Evolutionary conservation across 2,888 invertebrate genomes (phyloP).

Genomic region (Pterobdella sp.): DNA sequence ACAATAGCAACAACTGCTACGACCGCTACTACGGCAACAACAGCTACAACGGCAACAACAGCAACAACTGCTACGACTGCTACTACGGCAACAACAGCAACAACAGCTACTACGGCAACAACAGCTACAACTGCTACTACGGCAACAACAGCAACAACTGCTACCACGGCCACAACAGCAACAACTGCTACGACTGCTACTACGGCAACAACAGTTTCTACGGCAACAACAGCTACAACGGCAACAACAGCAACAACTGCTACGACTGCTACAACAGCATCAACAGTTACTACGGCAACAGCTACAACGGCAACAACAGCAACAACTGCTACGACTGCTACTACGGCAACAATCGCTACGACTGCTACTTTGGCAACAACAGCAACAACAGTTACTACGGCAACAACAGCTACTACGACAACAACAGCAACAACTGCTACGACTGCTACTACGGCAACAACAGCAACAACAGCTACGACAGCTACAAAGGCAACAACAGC

Average conservation of each 20-base stretch:
- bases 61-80: background rate
- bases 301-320: background rate
- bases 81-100: background rate
- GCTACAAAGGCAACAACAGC: background rate
- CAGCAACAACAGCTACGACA: background rate
- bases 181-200: background rate
- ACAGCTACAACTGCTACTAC: background rate
- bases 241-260: background rate
- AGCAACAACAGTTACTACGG: background rate
- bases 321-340: background rate
- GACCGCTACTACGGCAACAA: background rate
- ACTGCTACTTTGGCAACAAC: background rate
- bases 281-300: background rate
- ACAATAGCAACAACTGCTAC: background rate
- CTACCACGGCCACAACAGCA: background rate
- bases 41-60: background rate
- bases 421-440: background rate
- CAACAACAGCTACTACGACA: background rate
- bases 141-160: background rate
- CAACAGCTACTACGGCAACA: background rate
- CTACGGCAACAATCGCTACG: background rate
- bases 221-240: background rate
- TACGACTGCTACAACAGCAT: background rate
- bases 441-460: background rate
- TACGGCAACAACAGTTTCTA: background rate